Evolutionary conservation across 2,113 vertebrate genomes (phyloP).

Genomic region (Alexandromys fortis): DNA sequence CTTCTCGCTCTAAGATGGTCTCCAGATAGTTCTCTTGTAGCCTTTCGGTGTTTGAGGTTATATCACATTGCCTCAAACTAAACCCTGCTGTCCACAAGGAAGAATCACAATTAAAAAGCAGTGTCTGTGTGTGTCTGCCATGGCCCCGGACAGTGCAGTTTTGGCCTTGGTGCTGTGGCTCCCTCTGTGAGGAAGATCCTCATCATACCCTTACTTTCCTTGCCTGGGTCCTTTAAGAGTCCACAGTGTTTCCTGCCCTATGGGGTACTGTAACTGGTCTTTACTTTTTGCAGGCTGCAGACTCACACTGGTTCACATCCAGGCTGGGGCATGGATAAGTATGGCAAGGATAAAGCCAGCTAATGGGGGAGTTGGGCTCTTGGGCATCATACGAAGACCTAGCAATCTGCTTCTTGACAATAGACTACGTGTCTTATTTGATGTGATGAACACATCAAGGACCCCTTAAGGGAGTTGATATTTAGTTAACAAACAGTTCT

Average conservation of each 20-base stretch:
- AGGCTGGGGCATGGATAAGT: not conserved
- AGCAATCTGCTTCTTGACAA: not conserved
- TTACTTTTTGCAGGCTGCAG: not conserved
- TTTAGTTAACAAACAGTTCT: not conserved
- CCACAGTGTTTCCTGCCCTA: not conserved
- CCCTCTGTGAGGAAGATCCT: slow-evolving; percentile 45
- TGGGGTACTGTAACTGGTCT: slow-evolving; percentile 19
- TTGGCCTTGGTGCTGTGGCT: slow-evolving; percentile 2
- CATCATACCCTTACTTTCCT: slow-evolving; percentile 15
- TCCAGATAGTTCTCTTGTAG: slow-evolving; percentile 30
- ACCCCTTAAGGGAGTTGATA: not conserved
- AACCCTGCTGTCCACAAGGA: slow-evolving; percentile 56
- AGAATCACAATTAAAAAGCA: slow-evolving; percentile 47
- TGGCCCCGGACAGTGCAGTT: slow-evolving; percentile 49
- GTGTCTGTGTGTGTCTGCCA: slow-evolving; percentile 19
- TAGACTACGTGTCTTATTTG: not conserved
- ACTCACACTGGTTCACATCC: not conserved
- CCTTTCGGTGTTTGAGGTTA: not conserved
- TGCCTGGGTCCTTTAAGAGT: slow-evolving; percentile 5
- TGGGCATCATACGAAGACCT: not conserved
- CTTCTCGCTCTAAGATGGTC: not conserved
- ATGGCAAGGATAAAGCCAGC: not conserved
- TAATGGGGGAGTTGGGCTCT: not conserved
- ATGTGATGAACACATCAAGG: not conserved
- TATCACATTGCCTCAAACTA: slow-evolving; percentile 30